Evolutionary conservation across 2,113 vertebrate species (phyloP).

Genomic region (Piprites chloris): DNA sequence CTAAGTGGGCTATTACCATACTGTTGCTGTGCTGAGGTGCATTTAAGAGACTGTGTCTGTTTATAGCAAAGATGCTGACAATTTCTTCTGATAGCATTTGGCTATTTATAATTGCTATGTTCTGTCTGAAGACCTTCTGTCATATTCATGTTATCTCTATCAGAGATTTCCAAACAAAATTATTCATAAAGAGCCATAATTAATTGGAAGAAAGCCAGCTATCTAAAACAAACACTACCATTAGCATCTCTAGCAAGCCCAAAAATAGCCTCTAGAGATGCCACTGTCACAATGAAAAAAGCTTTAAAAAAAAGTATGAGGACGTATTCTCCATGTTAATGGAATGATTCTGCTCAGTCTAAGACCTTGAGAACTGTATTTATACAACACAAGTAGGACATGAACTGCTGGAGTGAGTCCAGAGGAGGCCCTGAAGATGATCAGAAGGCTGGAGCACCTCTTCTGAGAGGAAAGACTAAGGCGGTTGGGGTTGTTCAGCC

Average conservation of each 20-base stretch:
- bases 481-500: not conserved
- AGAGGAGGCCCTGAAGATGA: not conserved
- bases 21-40: not conserved
- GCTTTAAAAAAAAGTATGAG: constrained; percentile 31
- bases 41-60: not conserved
- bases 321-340: not conserved
- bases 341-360: not conserved
- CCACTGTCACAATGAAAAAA: not conserved
- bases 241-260: not conserved
- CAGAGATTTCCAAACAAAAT: constrained; percentile 53
- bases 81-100: not conserved
- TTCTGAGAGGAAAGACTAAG: not conserved
- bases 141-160: not conserved
- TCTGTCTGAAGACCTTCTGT: constrained; percentile 51
- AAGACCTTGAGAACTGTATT: not conserved
- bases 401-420: not conserved
- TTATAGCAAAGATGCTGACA: constrained; percentile 5
- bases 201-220: constrained; percentile 51
- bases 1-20: not conserved
- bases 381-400: not conserved
- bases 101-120: constrained; percentile 43
- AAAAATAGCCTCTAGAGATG: constrained; percentile 37
- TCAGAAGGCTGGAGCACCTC: not conserved
- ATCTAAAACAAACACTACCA: constrained; percentile 35
- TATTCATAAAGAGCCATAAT: constrained; percentile 50